Base-by-base conservation (phyloP, 2,888 invertebrate genomes). In the Drosophila atripex region DNA sequence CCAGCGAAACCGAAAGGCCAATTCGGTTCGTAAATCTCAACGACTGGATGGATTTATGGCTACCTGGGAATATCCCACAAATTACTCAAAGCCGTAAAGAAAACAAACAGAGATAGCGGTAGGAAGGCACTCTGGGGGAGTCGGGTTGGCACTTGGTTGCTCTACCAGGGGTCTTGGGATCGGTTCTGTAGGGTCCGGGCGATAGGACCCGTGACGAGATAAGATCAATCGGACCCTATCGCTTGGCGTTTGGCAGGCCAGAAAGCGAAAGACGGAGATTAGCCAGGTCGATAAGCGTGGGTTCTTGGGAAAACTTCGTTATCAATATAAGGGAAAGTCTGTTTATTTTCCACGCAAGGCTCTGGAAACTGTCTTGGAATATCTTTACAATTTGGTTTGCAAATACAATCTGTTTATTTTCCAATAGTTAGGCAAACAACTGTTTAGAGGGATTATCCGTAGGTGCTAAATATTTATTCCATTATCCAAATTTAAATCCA, bases 51-150 rank as follows among this genome's bases (percentile, higher is more conserved):
- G 52, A 66, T 64, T 64, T 64, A 64, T 66, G 23, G 23, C 30
- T 16, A 21, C 64, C 41, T 65, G 64, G 66, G 64, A 64, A 66
- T 52, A 38, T 46, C 64, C 63, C 66, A 46, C 41, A 64, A 52
- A 52, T 65, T 64, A 46, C 52, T 64, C 45, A 52, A 64, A 32
- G 66, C 30, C 64, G 46, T 64, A 64, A 64, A 64, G 64, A 64
- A 64, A 66, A 53, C 66, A 52, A 64, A 66, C 23, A 46, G 9
- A 65, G 64, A 64, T 64, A 65, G 52, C 64, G 23, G 8, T 8
- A 12, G 11, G 11, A 3, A 8, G 23, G 11, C 21, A 23, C 14
- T 28, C 16, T 1, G n/a, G n/a, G n/a, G n/a, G 25, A 25, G 18
- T 18, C 18, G 18, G 18, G 18, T 18, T 18, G 18, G 18, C 21